Evolutionary conservation across 1,140 invertebrate genomes (phyloP), one percentile per base, ranked within the genome.

Genomic region (Akabosia matsudoensis): DNA sequence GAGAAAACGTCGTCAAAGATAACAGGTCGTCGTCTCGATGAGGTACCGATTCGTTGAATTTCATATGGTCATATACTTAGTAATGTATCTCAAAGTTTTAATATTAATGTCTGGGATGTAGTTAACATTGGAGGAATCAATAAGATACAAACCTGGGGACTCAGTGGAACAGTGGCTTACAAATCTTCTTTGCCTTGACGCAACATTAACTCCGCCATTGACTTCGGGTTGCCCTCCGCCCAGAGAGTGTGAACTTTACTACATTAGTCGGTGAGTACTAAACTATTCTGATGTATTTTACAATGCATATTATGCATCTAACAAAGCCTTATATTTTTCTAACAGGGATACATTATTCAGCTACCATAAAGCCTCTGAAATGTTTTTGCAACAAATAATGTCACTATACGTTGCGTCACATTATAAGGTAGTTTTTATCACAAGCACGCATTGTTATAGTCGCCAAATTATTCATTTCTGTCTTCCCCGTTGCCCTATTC

Each of bases 321-420:
- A 64, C n/a, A n/a, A n/a, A 22, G 4, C 56, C 13, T 64, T 64
- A 28, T 22, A 67, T 75, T 79, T 78, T 76, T 33, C 33, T 82
- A 82, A 74, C 75, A 87, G 97, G 77, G 97, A 99, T 83, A 96
- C 96, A 0, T 85, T 99, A 16, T 99, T 99, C 86, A 98, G 95
- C 74, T 99, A 97, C 84, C 96, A 99, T 82, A 93, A 93, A 85
- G 94, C 95, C 0, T 97, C 97, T 0, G 98, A 99, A 86, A 86
- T 90, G 1, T 99, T 99, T 85, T 87, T 99, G 3, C 95, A 98
- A 83, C 87, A 93, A 81, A 82, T 99, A 0, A 94, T 99, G 76
- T 90, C 93, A 34, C 89, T 99, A 3, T 98, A 96, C 84, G 97
- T 99, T 0, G 90, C 97, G 0, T 98, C 97, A 16, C 97, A 99